These are phyloP conservation scores for Drosophila jambulina DNA, from an alignment of 1,140 invertebrate species.

Conservation along the genomic window DNA sequence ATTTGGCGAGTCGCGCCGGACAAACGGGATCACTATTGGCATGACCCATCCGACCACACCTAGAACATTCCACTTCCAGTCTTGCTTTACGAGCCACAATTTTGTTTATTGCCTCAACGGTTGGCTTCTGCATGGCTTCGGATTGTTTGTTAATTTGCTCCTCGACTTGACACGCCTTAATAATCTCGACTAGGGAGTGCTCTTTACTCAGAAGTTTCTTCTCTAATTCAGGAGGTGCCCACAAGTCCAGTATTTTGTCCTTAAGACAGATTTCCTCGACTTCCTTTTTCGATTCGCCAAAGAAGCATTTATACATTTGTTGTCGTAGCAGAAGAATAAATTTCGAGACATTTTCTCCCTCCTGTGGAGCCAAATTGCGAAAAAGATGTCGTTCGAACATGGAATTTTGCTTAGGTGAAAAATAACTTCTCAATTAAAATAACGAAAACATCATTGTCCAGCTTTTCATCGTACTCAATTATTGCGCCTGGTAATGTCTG, in stretches of 20 bases:
- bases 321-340: not conserved
- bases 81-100: no score
- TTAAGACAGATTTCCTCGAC: no score
- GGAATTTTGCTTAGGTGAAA: slow-evolving; percentile 1
- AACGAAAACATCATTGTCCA: not conserved
- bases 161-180: no score
- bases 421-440: slow-evolving; percentile 2
- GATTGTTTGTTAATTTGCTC: no score
- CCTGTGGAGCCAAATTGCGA: not conserved
- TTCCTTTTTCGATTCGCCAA: not conserved
- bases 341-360: not conserved
- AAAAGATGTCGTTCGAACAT: slow-evolving; percentile 11
- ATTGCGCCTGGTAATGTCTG: slow-evolving; percentile 1
- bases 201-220: slow-evolving; percentile 21
- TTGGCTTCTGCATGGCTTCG: no score
- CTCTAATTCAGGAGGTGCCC: slow-evolving; percentile 1
- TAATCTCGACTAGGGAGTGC: slow-evolving; percentile 8
- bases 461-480: not conserved
- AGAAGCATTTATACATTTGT: not conserved
- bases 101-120: no score
- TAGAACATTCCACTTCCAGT: no score
- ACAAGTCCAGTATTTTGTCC: slow-evolving; percentile 8
- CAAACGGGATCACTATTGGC: no score
- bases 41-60: no score
- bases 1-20: no score